These are phyloP conservation scores for Desmophyllum pertusum DNA, from an alignment of 92 coral and sea anemone species.

Conservation along the genomic window DNA sequence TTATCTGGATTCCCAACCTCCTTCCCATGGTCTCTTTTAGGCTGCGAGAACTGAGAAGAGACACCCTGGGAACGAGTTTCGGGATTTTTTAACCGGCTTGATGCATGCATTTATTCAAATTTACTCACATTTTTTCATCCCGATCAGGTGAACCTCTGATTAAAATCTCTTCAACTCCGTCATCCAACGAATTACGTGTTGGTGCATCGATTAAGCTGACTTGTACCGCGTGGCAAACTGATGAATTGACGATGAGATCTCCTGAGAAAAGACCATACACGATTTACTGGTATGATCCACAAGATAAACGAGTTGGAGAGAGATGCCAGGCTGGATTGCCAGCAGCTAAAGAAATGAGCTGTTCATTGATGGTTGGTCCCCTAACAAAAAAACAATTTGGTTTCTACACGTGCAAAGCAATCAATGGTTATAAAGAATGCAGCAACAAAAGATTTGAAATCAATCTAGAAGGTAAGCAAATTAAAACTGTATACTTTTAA, in stretches of 20 bases:
- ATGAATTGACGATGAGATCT: background rate
- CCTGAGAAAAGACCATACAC: background rate
- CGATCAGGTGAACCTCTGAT: too few species aligned
- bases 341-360: background rate
- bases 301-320: background rate
- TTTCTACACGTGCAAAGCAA: slow-evolving; percentile 14
- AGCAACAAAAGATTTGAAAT: background rate
- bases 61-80: too few species aligned
- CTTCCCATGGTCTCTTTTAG: too few species aligned
- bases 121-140: too few species aligned
- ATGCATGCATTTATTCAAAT: too few species aligned
- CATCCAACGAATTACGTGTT: background rate
- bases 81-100: too few species aligned
- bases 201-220: background rate
- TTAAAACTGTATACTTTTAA: background rate
- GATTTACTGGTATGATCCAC: background rate
- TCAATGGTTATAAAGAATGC: background rate
- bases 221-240: background rate
- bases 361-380: background rate
- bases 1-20: too few species aligned
- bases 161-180: too few species aligned
- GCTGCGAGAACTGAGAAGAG: too few species aligned
- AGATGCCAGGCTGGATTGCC: background rate
- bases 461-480: background rate
- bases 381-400: background rate